Conservation (phyloP, 2,888 invertebrate genomes). For the Caenorhabditis japonica region DNA sequence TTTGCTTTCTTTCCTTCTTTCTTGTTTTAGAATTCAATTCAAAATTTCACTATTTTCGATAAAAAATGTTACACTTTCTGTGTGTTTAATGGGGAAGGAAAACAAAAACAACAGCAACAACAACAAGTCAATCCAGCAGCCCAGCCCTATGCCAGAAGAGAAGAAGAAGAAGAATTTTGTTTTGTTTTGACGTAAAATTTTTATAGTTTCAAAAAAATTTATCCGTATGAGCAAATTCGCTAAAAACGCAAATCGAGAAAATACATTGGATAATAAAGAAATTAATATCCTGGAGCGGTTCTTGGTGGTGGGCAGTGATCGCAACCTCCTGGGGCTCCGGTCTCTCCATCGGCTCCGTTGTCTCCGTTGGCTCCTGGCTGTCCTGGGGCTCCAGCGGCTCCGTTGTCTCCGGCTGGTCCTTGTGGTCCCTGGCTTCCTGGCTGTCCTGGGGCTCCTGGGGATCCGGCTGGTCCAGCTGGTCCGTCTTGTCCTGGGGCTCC, state of each 20-base stretch:
- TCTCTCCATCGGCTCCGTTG: constrained; percentile 66
- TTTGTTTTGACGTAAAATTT: constrained; percentile 19
- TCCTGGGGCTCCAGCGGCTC: constrained; percentile 67
- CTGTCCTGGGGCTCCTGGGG: constrained; percentile 65
- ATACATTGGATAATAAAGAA: constrained; percentile 48
- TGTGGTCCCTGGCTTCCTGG: constrained; percentile 64
- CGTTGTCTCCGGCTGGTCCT: constrained; percentile 67
- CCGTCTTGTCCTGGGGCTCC: constrained; percentile 65
- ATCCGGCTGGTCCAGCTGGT: constrained; percentile 66
- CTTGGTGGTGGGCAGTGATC: constrained; percentile 73
- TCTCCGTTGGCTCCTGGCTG: constrained; percentile 62
- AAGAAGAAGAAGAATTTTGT: no score
- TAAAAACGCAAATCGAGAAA: constrained; percentile 39
- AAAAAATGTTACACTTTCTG: no score
- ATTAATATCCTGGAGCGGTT: constrained; percentile 73
- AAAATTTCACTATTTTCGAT: no score
- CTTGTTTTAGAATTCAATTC: no score
- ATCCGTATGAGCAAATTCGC: constrained; percentile 44
- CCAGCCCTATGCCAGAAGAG: no score
- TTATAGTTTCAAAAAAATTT: constrained; percentile 45
- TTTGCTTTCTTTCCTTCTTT: no score
- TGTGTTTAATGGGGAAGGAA: no score
- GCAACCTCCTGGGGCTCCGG: constrained; percentile 69
- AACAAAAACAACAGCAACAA: no score
- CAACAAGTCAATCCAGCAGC: no score